Evolutionary conservation across 2,888 invertebrate species (phyloP).

Genomic region (Melitaea athalia): DNA sequence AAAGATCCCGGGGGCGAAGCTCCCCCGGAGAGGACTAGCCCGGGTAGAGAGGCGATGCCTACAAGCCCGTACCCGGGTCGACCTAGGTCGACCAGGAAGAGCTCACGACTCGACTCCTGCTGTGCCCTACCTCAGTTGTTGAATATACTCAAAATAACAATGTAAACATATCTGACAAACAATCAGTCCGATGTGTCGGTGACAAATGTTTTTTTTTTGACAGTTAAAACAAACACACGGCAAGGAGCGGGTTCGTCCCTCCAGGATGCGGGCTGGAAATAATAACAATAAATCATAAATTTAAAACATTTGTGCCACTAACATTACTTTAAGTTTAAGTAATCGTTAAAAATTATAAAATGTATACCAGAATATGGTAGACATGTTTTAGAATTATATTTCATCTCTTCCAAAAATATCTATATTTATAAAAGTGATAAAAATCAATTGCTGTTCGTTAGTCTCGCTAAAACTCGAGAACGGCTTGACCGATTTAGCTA

Average conservation of each 20-base stretch:
- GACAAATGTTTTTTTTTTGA: slow-evolving; percentile 59
- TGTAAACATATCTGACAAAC: slow-evolving; percentile 44
- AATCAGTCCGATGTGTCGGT: slow-evolving; percentile 44
- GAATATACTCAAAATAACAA: neutral
- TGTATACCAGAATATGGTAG: neutral
- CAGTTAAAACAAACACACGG: slow-evolving; percentile 66
- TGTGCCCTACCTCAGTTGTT: too few relatives aligned
- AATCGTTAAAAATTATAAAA: slow-evolving; percentile 1
- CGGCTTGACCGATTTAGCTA: too few relatives aligned
- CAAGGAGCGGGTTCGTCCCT: slow-evolving; percentile 24
- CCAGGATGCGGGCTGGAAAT: slow-evolving; percentile 61
- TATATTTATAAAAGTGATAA: too few relatives aligned
- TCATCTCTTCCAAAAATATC: neutral
- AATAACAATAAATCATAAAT: slow-evolving; percentile 50
- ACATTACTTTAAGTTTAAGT: slow-evolving; percentile 14
- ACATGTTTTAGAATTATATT: neutral
- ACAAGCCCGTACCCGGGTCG: too few relatives aligned
- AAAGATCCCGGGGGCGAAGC: too few relatives aligned
- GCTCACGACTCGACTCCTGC: too few relatives aligned
- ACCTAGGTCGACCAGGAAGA: too few relatives aligned
- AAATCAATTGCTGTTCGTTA: too few relatives aligned
- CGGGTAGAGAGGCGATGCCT: too few relatives aligned
- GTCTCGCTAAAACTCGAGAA: too few relatives aligned
- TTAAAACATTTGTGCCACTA: slow-evolving; percentile 30
- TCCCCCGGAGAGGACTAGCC: too few relatives aligned